Evolutionary conservation across 2,797 vertebrate genomes (phyloP).

Genomic region (Fistularia commersonii): DNA sequence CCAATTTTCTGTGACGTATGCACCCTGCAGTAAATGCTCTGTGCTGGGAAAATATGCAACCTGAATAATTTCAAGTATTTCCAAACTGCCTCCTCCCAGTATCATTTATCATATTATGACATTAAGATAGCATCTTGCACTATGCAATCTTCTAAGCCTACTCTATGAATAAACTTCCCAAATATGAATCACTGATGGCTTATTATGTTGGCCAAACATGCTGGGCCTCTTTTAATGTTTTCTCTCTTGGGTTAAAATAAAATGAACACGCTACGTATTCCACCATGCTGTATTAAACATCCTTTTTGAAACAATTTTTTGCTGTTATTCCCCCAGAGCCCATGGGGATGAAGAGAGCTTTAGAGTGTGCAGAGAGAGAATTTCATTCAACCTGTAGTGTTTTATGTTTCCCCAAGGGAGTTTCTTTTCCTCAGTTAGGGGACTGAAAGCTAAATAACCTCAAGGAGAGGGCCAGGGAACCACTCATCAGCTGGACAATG

Average conservation of each 20-base stretch:
- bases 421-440: slow-evolving; percentile 53
- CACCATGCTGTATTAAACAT: slow-evolving; percentile 58
- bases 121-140: slow-evolving; percentile 66
- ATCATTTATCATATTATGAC: slow-evolving; percentile 69
- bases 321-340: slow-evolving; percentile 49
- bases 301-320: slow-evolving; percentile 57
- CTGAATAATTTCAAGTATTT: slow-evolving; percentile 24
- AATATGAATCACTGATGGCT: slow-evolving; percentile 66
- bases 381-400: slow-evolving; percentile 66
- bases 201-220: slow-evolving; percentile 62
- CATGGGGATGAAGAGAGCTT: slow-evolving; percentile 62
- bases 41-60: slow-evolving; percentile 30
- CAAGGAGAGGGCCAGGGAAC: slow-evolving; percentile 47
- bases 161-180: slow-evolving; percentile 67
- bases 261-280: slow-evolving; percentile 32
- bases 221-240: slow-evolving; percentile 57
- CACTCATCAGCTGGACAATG: slow-evolving; percentile 65
- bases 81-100: slow-evolving; percentile 35
- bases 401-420: slow-evolving; percentile 51
- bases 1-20: slow-evolving; percentile 15
- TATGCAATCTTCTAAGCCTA: slow-evolving; percentile 50
- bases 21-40: slow-evolving; percentile 2
- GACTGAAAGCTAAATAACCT: slow-evolving; percentile 65
- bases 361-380: slow-evolving; percentile 62
- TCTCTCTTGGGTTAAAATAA: slow-evolving; percentile 58